phyloP scores from a whole-genome alignment of 2,797 vertebrate genomes.

The Semaprochilodus insignis region DNA sequence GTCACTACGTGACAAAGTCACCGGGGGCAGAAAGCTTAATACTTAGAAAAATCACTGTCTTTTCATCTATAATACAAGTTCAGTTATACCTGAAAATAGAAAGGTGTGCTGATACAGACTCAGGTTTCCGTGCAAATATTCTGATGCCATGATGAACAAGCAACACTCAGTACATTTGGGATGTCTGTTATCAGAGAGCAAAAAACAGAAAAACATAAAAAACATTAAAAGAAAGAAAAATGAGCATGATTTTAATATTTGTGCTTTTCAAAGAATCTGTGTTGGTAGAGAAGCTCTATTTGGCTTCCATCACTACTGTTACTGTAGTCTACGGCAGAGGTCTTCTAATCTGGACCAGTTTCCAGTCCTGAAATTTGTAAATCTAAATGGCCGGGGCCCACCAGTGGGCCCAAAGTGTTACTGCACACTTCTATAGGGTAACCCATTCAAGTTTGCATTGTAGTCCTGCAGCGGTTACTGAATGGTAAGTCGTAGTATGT shows the following conservation, averaged over 20 bases:
- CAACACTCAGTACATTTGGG: conserved; percentile 21
- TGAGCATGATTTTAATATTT: conserved; percentile 50
- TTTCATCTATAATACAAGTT: conserved; percentile 31
- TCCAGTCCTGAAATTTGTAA: too few relatives aligned
- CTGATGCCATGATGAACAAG: conserved; percentile 14
- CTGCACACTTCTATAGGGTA: too few relatives aligned
- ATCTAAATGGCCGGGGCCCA: too few relatives aligned
- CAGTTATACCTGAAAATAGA: conserved; percentile 46
- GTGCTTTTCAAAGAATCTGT: conserved; percentile 56
- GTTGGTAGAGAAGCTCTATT: background rate
- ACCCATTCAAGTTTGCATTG: too few relatives aligned
- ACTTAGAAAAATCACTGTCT: conserved; percentile 30
- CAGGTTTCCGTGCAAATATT: conserved; percentile 39
- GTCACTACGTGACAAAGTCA: conserved; percentile 44
- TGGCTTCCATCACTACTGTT: background rate
- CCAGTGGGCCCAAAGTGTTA: too few relatives aligned
- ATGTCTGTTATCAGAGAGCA: background rate
- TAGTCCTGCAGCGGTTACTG: too few relatives aligned
- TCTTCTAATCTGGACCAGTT: too few relatives aligned
- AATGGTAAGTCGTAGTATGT: too few relatives aligned
- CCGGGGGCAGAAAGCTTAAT: conserved; percentile 36
- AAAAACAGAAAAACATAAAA: background rate
- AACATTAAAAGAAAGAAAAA: background rate
- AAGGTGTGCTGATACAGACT: conserved; percentile 34
- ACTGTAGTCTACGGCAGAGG: too few relatives aligned